Conservation (phyloP, 2,113 vertebrate genomes). For the Poeciliopsis retropinna region DNA sequence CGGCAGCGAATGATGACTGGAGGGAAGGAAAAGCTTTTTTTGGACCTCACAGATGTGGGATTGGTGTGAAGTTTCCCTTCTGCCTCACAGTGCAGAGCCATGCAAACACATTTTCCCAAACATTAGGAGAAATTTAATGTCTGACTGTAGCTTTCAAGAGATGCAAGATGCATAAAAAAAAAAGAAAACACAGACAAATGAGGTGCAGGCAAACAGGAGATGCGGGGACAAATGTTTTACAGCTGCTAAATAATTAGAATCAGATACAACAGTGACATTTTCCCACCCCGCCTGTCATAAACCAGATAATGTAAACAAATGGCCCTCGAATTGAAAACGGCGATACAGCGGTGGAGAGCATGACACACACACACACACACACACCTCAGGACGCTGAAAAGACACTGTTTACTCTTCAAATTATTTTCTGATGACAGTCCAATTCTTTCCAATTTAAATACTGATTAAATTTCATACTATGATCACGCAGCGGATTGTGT, state of each 20-base stretch:
- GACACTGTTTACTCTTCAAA: constrained; percentile 53
- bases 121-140: not conserved
- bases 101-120: not conserved
- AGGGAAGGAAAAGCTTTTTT: not conserved
- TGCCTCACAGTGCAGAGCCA: not conserved
- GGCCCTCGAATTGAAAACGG: constrained; percentile 58
- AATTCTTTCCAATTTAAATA: constrained; percentile 61
- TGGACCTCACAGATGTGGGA: not conserved
- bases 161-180: constrained; percentile 1
- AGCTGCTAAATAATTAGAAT: constrained; percentile 69
- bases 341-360: constrained; percentile 24
- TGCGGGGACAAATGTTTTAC: constrained; percentile 56
- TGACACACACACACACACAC: constrained; percentile 11
- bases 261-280: constrained; percentile 52
- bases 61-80: constrained; percentile 3
- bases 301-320: constrained; percentile 68
- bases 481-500: not conserved
- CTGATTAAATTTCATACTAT: constrained; percentile 47
- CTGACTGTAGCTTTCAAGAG: not conserved
- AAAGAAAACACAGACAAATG: constrained; percentile 33
- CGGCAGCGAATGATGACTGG: not conserved
- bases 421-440: constrained; percentile 51
- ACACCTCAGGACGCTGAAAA: constrained; percentile 15
- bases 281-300: constrained; percentile 59
- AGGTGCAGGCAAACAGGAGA: constrained; percentile 42